phyloP scores from a whole-genome alignment of 2,888 invertebrate species.

The Orchesella flavescens region DNA sequence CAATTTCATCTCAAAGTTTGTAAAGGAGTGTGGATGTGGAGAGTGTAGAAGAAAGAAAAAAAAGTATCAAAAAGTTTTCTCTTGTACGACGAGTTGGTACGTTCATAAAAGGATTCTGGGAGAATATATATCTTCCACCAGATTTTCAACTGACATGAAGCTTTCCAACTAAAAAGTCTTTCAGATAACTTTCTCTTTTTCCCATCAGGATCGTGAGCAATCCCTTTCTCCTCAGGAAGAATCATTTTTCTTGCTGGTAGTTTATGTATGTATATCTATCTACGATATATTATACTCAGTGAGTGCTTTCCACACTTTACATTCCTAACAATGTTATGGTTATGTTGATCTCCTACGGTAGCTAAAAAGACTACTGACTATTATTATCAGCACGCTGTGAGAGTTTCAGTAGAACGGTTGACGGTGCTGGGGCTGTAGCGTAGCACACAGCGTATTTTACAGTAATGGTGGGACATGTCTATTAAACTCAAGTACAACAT shows the following conservation, averaged over 20 bases:
- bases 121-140: constrained; percentile 36
- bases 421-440: too few relatives aligned
- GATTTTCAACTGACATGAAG: constrained; percentile 56
- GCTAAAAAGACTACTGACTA: constrained; percentile 45
- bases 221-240: constrained; percentile 50
- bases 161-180: constrained; percentile 43
- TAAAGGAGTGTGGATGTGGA: constrained; percentile 30
- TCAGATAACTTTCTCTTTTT: constrained; percentile 55
- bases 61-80: constrained; percentile 46
- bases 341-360: constrained; percentile 11
- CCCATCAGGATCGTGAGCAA: constrained; percentile 61
- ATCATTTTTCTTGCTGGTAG: constrained; percentile 46
- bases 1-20: constrained; percentile 44
- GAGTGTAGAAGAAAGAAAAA: constrained; percentile 1
- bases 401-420: constrained; percentile 30
- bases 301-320: neutral
- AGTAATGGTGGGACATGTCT: constrained; percentile 57
- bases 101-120: constrained; percentile 45
- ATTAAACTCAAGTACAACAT: constrained; percentile 63
- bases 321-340: constrained; percentile 29
- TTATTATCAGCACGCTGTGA: constrained; percentile 60
- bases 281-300: neutral
- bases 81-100: constrained; percentile 18
- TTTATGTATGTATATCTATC: constrained; percentile 14
- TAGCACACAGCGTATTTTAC: constrained; percentile 39